Evolutionary conservation across 2,113 vertebrate genomes (phyloP).

Genomic region (Podarcis raffonei): DNA sequence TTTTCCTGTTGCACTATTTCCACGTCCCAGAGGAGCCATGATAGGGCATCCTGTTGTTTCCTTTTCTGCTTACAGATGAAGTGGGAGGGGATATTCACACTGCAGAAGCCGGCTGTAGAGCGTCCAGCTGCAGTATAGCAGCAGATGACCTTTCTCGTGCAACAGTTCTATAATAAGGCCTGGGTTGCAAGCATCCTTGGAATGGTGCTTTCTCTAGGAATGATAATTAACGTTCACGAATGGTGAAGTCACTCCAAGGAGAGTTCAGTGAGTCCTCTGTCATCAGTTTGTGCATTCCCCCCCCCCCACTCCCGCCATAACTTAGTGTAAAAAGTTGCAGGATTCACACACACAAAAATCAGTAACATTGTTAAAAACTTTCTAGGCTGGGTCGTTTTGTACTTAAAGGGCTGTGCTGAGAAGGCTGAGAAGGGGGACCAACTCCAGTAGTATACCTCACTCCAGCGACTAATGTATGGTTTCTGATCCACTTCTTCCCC

Average conservation of each 20-base stretch:
- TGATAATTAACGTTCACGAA: neutral
- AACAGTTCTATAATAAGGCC: neutral
- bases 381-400: neutral
- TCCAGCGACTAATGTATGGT: neutral
- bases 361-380: neutral
- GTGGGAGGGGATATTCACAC: neutral
- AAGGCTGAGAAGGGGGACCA: neutral
- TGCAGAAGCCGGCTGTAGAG: neutral
- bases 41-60: neutral
- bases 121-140: neutral
- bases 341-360: too few relatives aligned
- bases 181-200: neutral
- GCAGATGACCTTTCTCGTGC: neutral
- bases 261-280: neutral
- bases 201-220: conserved; percentile 31
- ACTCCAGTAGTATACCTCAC: neutral
- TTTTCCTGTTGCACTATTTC: neutral
- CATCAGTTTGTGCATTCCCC: rapidly evolving
- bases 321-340: neutral
- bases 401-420: neutral
- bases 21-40: neutral
- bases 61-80: neutral
- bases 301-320: neutral
- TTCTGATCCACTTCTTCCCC: neutral
- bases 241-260: neutral